Conservation (phyloP, 2,888 invertebrate species). For the Neuroscelio doddi region DNA sequence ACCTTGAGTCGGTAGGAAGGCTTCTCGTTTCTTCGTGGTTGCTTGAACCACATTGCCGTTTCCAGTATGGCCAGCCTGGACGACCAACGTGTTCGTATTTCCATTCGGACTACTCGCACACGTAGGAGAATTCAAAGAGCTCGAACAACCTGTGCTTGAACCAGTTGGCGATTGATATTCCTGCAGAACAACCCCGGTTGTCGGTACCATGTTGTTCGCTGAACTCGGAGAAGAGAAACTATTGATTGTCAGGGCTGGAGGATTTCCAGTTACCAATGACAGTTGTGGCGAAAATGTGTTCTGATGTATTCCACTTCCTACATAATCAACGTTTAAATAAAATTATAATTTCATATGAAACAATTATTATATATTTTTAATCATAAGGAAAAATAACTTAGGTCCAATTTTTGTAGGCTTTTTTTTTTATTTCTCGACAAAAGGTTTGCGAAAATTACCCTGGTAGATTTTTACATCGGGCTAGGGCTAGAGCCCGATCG, state of each 20-base stretch:
- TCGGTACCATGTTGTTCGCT: constrained; percentile 57
- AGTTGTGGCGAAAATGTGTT: constrained; percentile 65
- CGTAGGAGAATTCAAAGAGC: constrained; percentile 64
- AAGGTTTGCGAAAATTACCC: too few relatives aligned
- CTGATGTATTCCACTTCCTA: constrained; percentile 64
- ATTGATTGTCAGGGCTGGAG: constrained; percentile 64
- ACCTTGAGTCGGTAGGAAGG: constrained; percentile 65
- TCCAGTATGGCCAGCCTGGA: constrained; percentile 57
- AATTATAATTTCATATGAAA: too few relatives aligned
- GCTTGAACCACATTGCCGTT: constrained; percentile 53
- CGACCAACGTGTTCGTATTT: constrained; percentile 52
- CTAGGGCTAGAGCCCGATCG: too few relatives aligned
- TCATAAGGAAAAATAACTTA: too few relatives aligned
- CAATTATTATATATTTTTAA: too few relatives aligned
- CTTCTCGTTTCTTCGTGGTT: constrained; percentile 63
- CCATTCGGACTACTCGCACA: constrained; percentile 57
- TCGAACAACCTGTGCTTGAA: constrained; percentile 73
- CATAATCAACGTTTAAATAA: constrained; percentile 2
- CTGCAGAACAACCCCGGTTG: constrained; percentile 64
- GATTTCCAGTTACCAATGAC: constrained; percentile 63
- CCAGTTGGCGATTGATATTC: constrained; percentile 74
- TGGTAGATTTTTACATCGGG: too few relatives aligned
- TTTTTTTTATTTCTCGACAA: too few relatives aligned
- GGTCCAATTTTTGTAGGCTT: too few relatives aligned
- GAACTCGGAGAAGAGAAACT: constrained; percentile 65